Evolutionary conservation across 2,797 vertebrate species (phyloP).

Genomic region (Trichosurus vulpecula): DNA sequence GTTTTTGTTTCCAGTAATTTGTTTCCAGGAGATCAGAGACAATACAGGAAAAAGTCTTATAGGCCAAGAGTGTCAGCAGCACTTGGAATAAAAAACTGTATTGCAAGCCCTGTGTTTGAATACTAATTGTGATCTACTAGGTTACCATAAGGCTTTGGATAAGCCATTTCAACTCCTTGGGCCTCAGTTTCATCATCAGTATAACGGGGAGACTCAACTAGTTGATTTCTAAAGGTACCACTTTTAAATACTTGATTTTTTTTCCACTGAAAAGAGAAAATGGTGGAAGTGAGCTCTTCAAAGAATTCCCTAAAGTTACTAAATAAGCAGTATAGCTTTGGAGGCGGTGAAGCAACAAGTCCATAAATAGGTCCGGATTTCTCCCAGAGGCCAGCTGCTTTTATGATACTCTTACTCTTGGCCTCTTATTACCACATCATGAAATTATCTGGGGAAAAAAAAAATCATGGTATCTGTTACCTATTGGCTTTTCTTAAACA

Average conservation of each 20-base stretch:
- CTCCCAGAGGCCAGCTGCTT: conserved; percentile 2
- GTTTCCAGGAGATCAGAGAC: conserved; percentile 10
- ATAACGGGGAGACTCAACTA: not conserved
- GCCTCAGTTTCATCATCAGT: not conserved
- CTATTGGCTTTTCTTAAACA: conserved; percentile 30
- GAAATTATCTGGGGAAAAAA: not conserved
- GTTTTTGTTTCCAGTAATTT: not conserved
- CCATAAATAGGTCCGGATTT: not conserved
- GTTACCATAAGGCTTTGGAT: not conserved
- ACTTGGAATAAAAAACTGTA: not conserved
- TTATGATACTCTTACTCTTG: not conserved
- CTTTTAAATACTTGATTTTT: not conserved
- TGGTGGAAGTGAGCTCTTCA: not conserved
- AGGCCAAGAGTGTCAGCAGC: not conserved
- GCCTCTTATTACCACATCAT: not conserved
- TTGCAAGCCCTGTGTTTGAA: not conserved
- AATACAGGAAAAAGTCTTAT: conserved; percentile 36
- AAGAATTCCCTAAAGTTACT: not conserved
- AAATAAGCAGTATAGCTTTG: not conserved
- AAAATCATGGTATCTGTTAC: not conserved
- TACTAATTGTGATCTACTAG: not conserved
- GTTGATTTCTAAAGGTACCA: not conserved
- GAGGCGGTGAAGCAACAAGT: not conserved
- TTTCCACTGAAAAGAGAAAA: not conserved
- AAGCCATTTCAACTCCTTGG: not conserved